Conservation (phyloP, 1,140 invertebrate species). For the Probaryconus sp. region DNA sequence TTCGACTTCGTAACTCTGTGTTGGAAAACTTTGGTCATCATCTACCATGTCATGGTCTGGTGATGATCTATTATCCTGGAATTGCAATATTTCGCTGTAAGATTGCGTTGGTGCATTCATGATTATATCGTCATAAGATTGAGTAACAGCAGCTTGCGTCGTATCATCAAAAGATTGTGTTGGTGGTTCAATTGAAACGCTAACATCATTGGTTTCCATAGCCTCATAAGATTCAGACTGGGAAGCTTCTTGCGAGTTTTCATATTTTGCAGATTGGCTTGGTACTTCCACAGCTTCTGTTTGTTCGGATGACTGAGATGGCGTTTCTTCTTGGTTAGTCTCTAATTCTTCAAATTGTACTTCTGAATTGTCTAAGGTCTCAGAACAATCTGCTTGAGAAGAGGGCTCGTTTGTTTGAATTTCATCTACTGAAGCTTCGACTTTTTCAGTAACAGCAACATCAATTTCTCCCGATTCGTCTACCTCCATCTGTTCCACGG, state of each 20-base stretch:
- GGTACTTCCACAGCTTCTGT: slow-evolving; percentile 67
- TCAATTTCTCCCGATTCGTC: slow-evolving; percentile 4
- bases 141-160: slow-evolving; percentile 65
- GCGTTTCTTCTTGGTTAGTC: slow-evolving; percentile 68
- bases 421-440: slow-evolving; percentile 11
- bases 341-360: slow-evolving; percentile 64
- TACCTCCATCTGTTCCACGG: not conserved
- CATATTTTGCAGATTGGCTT: slow-evolving; percentile 72
- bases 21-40: slow-evolving; percentile 74
- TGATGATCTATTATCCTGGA: slow-evolving; percentile 58
- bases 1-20: slow-evolving; percentile 73
- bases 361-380: slow-evolving; percentile 40
- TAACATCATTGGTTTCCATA: slow-evolving; percentile 65
- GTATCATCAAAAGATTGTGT: slow-evolving; percentile 72
- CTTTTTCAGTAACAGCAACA: not conserved
- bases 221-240: slow-evolving; percentile 66
- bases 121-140: slow-evolving; percentile 64
- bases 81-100: slow-evolving; percentile 69
- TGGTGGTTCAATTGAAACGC: slow-evolving; percentile 61
- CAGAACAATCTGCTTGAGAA: slow-evolving; percentile 47
- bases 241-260: slow-evolving; percentile 66
- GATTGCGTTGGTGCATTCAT: slow-evolving; percentile 73
- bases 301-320: slow-evolving; percentile 73
- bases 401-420: slow-evolving; percentile 51
- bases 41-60: slow-evolving; percentile 50